Percentiles rank a stretch among this genome's conserved stretches.
Evolutionary conservation across 2,888 invertebrate genomes (phyloP).

Genomic region (Andricus curvator): DNA sequence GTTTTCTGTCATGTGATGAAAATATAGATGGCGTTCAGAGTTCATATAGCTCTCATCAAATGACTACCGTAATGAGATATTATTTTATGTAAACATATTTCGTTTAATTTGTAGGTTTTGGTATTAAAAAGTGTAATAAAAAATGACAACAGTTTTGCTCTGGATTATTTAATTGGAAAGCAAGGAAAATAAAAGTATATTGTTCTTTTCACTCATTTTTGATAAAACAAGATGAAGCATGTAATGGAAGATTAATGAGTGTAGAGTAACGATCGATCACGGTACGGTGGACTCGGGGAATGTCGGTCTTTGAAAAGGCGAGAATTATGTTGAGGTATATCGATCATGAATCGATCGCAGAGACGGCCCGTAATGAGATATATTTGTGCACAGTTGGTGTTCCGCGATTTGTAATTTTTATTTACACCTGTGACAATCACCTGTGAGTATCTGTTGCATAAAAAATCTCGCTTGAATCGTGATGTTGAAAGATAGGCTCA

Average conservation of each 20-base stretch:
- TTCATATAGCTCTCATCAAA: neutral
- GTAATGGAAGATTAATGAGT: slow-evolving; percentile 60
- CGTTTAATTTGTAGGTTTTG: neutral
- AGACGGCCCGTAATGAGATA: slow-evolving; percentile 45
- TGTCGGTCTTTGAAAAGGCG: slow-evolving; percentile 58
- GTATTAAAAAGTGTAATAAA: neutral
- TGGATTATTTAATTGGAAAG: neutral
- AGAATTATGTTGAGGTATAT: slow-evolving; percentile 55
- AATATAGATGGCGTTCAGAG: neutral
- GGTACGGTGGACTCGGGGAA: slow-evolving; percentile 62
- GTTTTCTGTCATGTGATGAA: neutral
- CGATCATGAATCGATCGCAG: slow-evolving; percentile 62
- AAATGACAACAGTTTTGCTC: neutral
- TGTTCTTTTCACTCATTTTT: neutral
- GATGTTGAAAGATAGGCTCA: slow-evolving; percentile 11
- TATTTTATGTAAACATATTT: neutral
- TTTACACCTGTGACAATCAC: slow-evolving; percentile 38
- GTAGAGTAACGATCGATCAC: slow-evolving; percentile 64
- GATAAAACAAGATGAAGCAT: slow-evolving; percentile 12
- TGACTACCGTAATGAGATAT: neutral
- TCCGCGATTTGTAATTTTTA: slow-evolving; percentile 42
- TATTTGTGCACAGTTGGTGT: slow-evolving; percentile 40
- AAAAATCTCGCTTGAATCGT: slow-evolving; percentile 1
- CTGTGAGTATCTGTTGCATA: neutral
- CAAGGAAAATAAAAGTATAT: neutral